Base-by-base conservation (phyloP, 2,113 vertebrate genomes). In the Microcebus tavaratra region DNA sequence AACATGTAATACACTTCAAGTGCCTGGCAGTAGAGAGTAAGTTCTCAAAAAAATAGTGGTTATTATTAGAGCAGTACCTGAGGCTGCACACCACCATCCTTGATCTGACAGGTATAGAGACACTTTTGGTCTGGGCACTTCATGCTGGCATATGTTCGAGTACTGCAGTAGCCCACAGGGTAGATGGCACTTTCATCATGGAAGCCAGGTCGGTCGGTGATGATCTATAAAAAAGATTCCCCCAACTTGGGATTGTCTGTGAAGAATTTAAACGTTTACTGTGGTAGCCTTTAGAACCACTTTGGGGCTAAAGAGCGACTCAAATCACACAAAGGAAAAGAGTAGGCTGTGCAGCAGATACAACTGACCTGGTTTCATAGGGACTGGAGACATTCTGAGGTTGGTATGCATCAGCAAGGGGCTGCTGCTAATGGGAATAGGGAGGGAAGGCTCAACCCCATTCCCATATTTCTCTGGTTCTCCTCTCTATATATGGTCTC, bases 131-230 rank as follows among this genome's bases (percentile, higher is more conserved):
- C 99, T 0, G 99, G 99, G 95, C 89, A 98, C 94, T 98, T 99
- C 98, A 99, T 99, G 96, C 99, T 99, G 97, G 99, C 98, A 27
- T 99, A 99, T 20, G 99, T 84, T 14, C 99, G 98, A 0, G 99
- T 99, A 97, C 99, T 99, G 98, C 99, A 99, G 98, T 99, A 99
- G 45, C 99, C 99, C 94, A 99, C 99, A 0, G 99, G 99, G 95
- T 99, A 99, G 98, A 99, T 99, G 96, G 99, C 99, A 20, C 79
- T 98, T 97, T 99, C 99, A 23, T 99, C 99, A 84, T 99, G 99
- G 97, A 99, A 99, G 96, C 98, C 97, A 94, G 98, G 98, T 53
- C 99, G 98, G 98, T 99, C 99, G 53, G 99, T 99, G 98, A 99
- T 99, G 95, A 99, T 99, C 99, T 99, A 96, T 0, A 67, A 88